A percentile compares a stretch with the other conserved stretches of the same genome.
Evolutionary conservation across 2,113 vertebrate genomes (phyloP).

Genomic region (Sialia sialis): DNA sequence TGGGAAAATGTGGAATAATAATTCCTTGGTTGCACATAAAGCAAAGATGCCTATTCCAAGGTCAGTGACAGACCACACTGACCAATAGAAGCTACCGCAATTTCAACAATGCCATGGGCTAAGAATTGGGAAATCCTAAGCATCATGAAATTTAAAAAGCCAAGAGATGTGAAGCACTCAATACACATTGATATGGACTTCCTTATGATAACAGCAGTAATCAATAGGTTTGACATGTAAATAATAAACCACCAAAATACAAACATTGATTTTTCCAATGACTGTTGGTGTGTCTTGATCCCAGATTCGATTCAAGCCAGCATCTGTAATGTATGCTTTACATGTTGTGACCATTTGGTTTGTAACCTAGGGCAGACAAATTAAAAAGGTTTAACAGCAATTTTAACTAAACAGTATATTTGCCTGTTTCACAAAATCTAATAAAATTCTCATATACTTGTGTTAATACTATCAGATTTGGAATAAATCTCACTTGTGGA

Average conservation of each 20-base stretch:
- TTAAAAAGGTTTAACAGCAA: not conserved
- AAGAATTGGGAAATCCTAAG: not conserved
- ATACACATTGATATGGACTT: not conserved
- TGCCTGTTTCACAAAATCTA: not conserved
- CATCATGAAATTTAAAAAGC: not conserved
- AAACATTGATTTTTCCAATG: conserved; percentile 81
- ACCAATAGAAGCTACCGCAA: not conserved
- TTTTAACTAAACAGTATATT: not conserved
- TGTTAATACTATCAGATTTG: not conserved
- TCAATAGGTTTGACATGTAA: not conserved
- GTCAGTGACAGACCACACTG: not conserved
- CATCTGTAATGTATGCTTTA: conserved; percentile 81
- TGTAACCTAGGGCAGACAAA: conserved; percentile 74
- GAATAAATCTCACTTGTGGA: not conserved
- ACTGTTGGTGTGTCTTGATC: conserved; percentile 76
- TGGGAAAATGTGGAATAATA: not conserved
- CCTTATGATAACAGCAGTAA: not conserved
- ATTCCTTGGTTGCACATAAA: not conserved
- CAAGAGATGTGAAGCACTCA: not conserved
- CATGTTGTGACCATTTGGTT: conserved; percentile 85
- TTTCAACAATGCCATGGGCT: not conserved
- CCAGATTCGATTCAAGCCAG: conserved; percentile 74
- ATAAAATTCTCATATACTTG: not conserved
- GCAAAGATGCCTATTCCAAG: not conserved
- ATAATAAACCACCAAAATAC: not conserved